Conservation (phyloP, 1,140 invertebrate species). For the Sitobion miscanthi region DNA sequence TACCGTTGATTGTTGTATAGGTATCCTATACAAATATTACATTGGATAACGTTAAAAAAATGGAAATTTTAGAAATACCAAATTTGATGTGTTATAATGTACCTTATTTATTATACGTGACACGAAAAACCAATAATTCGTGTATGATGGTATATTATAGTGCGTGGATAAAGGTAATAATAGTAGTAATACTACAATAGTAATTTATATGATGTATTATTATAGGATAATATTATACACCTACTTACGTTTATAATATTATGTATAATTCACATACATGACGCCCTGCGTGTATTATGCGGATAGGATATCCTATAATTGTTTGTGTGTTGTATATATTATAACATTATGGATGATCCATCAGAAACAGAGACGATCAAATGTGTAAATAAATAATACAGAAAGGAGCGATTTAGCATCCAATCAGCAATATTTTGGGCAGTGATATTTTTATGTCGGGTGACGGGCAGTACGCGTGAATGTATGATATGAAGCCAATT, state of each 20-base stretch:
- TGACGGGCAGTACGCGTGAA: too few relatives aligned
- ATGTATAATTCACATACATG: background rate
- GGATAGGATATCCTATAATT: background rate
- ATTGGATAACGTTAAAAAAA: background rate
- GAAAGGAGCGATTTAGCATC: background rate
- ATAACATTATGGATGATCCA: background rate
- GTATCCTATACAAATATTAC: background rate
- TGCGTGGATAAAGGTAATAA: too few relatives aligned
- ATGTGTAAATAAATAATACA: background rate
- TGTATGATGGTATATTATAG: background rate
- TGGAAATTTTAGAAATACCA: background rate
- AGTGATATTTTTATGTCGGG: background rate
- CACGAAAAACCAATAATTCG: background rate
- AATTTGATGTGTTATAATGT: background rate
- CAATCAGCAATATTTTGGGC: background rate
- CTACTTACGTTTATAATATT: background rate
- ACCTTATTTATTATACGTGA: background rate
- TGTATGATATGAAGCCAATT: background rate
- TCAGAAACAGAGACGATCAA: background rate
- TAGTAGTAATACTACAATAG: background rate
- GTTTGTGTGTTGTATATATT: too few relatives aligned
- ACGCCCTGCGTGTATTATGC: background rate
- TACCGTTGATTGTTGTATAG: background rate
- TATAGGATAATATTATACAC: background rate
- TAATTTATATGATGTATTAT: background rate